These are phyloP conservation scores for Brachyptera risi DNA, from an alignment of 2,888 invertebrate species.

Conservation along the genomic window DNA sequence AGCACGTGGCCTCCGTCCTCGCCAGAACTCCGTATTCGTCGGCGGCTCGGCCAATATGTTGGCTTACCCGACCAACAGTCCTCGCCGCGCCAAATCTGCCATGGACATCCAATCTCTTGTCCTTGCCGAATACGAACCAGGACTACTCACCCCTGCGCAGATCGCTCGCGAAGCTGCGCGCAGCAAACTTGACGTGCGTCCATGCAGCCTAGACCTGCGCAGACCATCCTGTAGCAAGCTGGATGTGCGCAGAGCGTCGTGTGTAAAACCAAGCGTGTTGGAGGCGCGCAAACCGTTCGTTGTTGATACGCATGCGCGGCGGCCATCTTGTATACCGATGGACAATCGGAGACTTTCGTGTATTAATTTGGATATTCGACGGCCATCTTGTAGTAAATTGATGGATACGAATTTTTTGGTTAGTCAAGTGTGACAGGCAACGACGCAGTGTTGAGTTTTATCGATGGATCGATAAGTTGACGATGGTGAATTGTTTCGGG, in stretches of 20 bases:
- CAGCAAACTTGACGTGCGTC: neutral
- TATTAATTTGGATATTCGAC: constrained; percentile 2
- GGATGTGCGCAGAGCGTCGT: neutral
- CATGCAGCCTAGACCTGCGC: neutral
- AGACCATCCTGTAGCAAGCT: constrained; percentile 19
- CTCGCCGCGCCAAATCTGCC: constrained; percentile 76
- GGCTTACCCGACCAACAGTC: constrained; percentile 60
- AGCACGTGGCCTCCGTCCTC: constrained; percentile 46
- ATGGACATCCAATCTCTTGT: constrained; percentile 76
- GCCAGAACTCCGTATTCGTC: constrained; percentile 85
- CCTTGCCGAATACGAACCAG: constrained; percentile 44
- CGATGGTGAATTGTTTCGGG: no score
- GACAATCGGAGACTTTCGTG: neutral
- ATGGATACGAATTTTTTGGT: constrained; percentile 10
- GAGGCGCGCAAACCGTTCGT: neutral
- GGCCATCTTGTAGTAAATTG: constrained; percentile 9
- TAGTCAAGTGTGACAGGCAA: constrained; percentile 6
- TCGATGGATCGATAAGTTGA: no score
- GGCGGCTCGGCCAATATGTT: constrained; percentile 62
- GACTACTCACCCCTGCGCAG: neutral
- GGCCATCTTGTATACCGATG: neutral
- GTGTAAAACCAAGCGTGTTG: neutral
- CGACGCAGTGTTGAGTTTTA: no score
- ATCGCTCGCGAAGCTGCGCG: neutral
- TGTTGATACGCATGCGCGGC: neutral